Conservation (phyloP, 2,888 invertebrate species). For the Charanyca ferruginea region DNA sequence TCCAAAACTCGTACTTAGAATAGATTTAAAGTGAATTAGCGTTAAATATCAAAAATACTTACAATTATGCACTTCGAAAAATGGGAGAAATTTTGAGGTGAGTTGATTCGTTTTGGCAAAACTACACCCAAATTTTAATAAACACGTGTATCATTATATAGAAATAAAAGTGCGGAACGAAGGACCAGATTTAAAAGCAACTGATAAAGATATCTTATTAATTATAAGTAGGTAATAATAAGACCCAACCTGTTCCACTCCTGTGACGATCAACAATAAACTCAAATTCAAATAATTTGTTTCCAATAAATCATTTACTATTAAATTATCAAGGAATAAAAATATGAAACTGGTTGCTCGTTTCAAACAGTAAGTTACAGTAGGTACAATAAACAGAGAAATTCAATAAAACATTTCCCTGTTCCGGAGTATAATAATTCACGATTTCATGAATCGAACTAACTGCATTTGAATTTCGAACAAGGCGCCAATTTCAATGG, state of each 20-base stretch:
- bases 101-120: no score
- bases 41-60: background rate
- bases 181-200: background rate
- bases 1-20: background rate
- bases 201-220: no score
- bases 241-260: no score
- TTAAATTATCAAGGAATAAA: no score
- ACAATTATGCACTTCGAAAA: background rate
- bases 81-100: no score
- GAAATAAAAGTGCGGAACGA: background rate
- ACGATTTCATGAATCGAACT: conserved; percentile 56
- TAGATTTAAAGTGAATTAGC: background rate
- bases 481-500: conserved; percentile 63
- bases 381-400: background rate
- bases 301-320: no score
- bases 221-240: no score
- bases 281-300: no score
- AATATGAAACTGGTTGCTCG: no score
- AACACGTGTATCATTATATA: background rate
- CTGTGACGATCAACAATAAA: no score
- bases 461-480: conserved; percentile 63
- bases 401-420: conserved; percentile 27
- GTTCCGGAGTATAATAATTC: conserved; percentile 43
- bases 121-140: no score
- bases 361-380: no score